Evolutionary conservation across 2,113 vertebrate genomes (phyloP), one percentile per base, ranked within the genome.

Genomic region (Nematolebias whitei): DNA sequence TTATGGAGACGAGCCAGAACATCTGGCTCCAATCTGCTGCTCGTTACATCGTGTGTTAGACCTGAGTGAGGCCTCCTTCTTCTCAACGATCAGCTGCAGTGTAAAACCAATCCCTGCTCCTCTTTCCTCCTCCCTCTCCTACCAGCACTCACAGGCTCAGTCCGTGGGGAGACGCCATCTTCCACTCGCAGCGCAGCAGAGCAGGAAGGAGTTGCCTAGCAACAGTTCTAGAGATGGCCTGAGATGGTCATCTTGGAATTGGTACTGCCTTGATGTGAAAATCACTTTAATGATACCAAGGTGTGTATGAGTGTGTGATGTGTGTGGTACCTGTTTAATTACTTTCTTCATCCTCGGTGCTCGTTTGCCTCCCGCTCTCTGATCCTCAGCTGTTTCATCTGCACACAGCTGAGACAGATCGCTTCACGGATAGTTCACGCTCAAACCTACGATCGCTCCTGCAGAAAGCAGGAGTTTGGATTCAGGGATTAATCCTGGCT

Each of bases 201-300:
- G 74, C 75, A 80, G 86, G 86, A 86, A 86, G 84, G 82, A 77
- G 90, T 91, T 88, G 86, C 88, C 82, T 86, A 80, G 90, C 87
- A 90, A 90, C 90, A 41, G 67, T 54, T 85, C 83, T 45, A 72
- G 56, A 84, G 79, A 80, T 74, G 85, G 83, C 76, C 77, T 29
- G 51, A 72, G 61, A 68, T 80, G 11, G 85, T 87, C 90, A 91
- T 91, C 87, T 91, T 91, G 88, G 90, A 90, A 88, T 81, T 87
- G 62, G 68, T 85, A 74, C 74, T 8, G 85, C 10, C 44, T 84
- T 85, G 84, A 84, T 80, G 75, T 79, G 80, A 88, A 76, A 84
- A 78, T 81, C 73, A 71, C 73, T 70, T 69, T 87, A 83, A 84
- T 78, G 76, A 86, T 87, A 76, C 53, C 48, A 58, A 74, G 29